Base-by-base conservation (phyloP, 2,113 vertebrate genomes). In the Dunckerocampus dactyliophorus region DNA sequence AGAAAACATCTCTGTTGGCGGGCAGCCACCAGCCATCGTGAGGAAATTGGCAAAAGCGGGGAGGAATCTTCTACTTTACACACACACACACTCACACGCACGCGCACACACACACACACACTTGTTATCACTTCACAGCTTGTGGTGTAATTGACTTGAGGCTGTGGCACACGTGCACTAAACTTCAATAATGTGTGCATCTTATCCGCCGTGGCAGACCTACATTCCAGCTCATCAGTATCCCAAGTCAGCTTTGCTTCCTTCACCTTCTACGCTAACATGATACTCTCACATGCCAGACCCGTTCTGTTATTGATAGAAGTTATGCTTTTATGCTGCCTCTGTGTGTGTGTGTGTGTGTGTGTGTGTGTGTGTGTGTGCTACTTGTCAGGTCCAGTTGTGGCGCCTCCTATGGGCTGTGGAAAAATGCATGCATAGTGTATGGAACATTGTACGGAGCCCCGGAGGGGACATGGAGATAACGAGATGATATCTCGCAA, bases 71-170 rank as follows among this genome's bases (percentile, higher is more conserved):
- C 71, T 77, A 60, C 74, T 69, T 61, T 66, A 59, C 47, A 69
- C 70, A 68, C 67, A 24, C 57, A 49, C 61, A 39, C 47, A 47
- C 49, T 31, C 2, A 28, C 24, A 24, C 39, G 7, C 16, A 21
- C 2, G 7, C 51, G 28, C 28, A 50, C 47, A 20, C 19, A 12
- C 53, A 52, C 31, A 28, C 22, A 45, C 51, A 61, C 57, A 34
- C 56, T 43, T 73, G 45, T 76, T 58, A 71, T 64, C 73, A 59
- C 64, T 68, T 77, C 81, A 81, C 82, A 85, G 81, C 77, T 81
- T 79, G 76, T 69, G 75, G 54, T 64, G 20, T 69, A 54, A 73
- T 69, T 60, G 65, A 77, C 67, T 79, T 61, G 22, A 74, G 74
- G 59, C 60, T 55, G 64, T 62, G 52, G 62, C 12, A 17, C 47